A percentile compares a stretch with the other conserved stretches of the same genome.
Evolutionary conservation across 2,113 vertebrate genomes (phyloP).

Genomic region (Odontophorus gujanensis): DNA sequence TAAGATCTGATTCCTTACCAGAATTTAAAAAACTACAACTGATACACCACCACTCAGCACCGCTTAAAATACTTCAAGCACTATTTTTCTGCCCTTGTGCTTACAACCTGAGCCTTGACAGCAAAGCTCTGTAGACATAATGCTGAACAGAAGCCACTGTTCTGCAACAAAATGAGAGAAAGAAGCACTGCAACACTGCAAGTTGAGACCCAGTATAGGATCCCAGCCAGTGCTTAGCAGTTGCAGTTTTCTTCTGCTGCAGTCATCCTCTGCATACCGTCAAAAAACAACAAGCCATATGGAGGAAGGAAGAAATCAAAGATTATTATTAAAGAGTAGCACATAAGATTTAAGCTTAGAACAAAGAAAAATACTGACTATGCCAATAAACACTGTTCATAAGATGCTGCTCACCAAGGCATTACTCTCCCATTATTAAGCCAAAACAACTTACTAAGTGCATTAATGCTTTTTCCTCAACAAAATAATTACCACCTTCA

Average conservation of each 20-base stretch:
- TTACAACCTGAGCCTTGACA: conserved; percentile 11
- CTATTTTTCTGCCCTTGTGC: conserved; percentile 27
- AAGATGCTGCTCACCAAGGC: neutral
- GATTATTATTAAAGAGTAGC: neutral
- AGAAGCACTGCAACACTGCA: neutral
- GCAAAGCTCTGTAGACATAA: conserved; percentile 33
- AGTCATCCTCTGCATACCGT: neutral
- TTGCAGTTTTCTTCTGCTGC: neutral
- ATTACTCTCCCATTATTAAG: neutral
- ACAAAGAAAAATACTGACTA: neutral
- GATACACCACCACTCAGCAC: neutral
- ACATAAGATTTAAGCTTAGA: neutral
- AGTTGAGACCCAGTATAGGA: neutral
- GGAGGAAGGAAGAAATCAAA: conserved; percentile 15
- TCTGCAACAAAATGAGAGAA: conserved; percentile 28
- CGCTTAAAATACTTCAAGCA: conserved; percentile 10
- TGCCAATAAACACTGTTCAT: neutral
- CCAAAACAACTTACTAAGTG: neutral
- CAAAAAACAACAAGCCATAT: neutral
- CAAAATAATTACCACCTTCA: neutral
- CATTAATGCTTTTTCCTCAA: neutral
- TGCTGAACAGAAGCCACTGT: neutral
- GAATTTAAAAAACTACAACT: neutral
- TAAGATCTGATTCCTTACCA: neutral
- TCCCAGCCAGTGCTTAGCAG: neutral